phyloP scores from a whole-genome alignment of 2,888 invertebrate genomes.

The Caenorhabditis macrosperma region DNA sequence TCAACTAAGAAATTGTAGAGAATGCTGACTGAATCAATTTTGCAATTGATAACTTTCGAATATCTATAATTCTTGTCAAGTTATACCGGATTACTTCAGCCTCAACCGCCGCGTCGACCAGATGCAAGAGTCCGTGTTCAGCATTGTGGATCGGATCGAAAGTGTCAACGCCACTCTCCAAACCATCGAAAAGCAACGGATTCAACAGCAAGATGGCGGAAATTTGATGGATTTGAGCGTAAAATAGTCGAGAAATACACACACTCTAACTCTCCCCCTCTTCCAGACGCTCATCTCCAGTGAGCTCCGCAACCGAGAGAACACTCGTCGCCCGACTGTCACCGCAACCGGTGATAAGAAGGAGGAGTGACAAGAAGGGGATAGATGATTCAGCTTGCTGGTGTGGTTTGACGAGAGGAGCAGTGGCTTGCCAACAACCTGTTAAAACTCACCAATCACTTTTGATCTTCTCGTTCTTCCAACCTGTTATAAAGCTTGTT shows the following conservation, averaged over 20 bases:
- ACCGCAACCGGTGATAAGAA: constrained; percentile 30
- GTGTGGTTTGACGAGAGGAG: constrained; percentile 21
- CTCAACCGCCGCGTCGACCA: constrained; percentile 65
- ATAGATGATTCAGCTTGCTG: neutral
- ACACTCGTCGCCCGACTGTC: constrained; percentile 23
- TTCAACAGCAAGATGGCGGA: constrained; percentile 33
- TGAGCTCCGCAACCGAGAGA: constrained; percentile 37
- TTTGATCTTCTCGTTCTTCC: constrained; percentile 8
- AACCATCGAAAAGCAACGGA: constrained; percentile 37
- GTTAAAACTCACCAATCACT: neutral
- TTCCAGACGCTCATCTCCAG: constrained; percentile 28
- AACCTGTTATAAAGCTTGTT: constrained; percentile 3
- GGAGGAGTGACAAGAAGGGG: constrained; percentile 16
- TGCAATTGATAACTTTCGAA: neutral
- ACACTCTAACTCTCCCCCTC: neutral
- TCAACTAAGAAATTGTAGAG: no score
- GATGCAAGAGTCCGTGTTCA: constrained; percentile 62
- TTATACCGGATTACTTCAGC: no score
- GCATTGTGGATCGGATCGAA: constrained; percentile 55
- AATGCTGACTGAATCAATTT: no score
- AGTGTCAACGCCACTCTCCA: constrained; percentile 36
- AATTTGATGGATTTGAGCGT: constrained; percentile 46
- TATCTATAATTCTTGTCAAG: neutral
- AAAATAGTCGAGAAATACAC: neutral
- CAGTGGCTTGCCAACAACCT: neutral